phyloP scores from a whole-genome alignment of 2,797 vertebrate genomes.

The Numenius phaeopus region DNA sequence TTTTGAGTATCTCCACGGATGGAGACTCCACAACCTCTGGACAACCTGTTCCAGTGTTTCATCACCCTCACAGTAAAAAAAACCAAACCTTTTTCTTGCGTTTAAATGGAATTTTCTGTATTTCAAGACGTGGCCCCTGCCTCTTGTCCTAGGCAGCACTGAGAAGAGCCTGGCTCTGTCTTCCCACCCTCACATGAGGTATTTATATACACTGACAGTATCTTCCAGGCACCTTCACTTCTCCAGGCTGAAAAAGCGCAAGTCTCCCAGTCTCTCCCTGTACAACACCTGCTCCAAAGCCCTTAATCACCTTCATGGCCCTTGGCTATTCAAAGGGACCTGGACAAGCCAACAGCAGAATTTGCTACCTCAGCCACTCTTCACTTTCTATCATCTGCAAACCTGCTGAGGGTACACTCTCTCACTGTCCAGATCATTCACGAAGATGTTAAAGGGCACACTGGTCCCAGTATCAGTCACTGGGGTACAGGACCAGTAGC shows the following conservation, averaged over 20 bases:
- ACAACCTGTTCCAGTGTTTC: neutral
- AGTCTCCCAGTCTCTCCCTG: neutral
- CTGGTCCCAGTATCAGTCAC: neutral
- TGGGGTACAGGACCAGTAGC: neutral
- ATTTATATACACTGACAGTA: neutral
- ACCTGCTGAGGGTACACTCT: neutral
- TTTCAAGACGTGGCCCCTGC: neutral
- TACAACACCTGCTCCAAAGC: neutral
- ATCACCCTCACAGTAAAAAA: neutral
- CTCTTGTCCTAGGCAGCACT: neutral
- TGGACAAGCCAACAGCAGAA: neutral
- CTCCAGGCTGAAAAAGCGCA: neutral
- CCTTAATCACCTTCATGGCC: neutral
- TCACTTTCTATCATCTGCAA: neutral
- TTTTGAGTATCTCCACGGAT: neutral
- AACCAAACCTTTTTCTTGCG: neutral
- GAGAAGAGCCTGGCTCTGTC: neutral
- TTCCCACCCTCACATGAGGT: neutral
- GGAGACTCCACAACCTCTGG: neutral
- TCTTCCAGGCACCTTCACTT: neutral
- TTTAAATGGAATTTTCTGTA: neutral
- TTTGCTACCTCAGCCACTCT: neutral
- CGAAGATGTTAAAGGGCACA: neutral
- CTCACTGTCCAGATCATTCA: neutral
- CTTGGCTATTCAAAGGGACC: neutral